Base-by-base conservation (phyloP, 2,113 vertebrate genomes). In the Albula glossodonta region DNA sequence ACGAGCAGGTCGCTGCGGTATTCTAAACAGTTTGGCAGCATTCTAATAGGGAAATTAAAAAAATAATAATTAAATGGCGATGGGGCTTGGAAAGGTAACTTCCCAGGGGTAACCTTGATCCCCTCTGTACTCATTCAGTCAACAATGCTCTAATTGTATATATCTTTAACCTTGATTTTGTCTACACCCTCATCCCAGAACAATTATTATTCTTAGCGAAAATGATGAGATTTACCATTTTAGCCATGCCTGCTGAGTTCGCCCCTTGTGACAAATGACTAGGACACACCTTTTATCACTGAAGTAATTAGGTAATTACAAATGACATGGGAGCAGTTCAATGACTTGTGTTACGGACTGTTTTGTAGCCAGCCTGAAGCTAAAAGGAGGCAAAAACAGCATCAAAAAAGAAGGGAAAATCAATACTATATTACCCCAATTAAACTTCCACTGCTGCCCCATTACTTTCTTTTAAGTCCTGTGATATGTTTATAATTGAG, bases 401-500 rank as follows among this genome's bases (percentile, higher is more conserved):
- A 86, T 51, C 63, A 78, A 84, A 83, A 81, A 70, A 4, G 19
- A 70, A 2, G 22, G 63, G 63, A 89, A 91, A 90, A 89, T 89
- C 83, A 84, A 41, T 87, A 88, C 10, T 19, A 17, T 84, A 87
- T 70, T 87, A 88, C 53, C 80, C 89, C 91, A 88, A 89, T 90
- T 89, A 90, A 90, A 31, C 17, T 0, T 1, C 17, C 48, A 80
- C 78, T 25, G 49, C 86, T 70, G 86, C 89, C 85, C 89, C 88
- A 90, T 91, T 89, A 89, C 86, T 85, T 89, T 87, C 49, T 84
- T 25, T 57, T 84, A 84, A 70, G 57, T 70, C 53, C 66, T 88
- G 81, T 82, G 83, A 89, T 79, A 89, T 87, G 82, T 80, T 70
- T 87, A 90, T 91, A 89, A 91, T 90, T 88, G 84, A 60, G 86